Percentiles rank a stretch among this genome's conserved stretches.
phyloP scores from a whole-genome alignment of 2,888 invertebrate genomes.

The Lycocerus yunnanus region DNA sequence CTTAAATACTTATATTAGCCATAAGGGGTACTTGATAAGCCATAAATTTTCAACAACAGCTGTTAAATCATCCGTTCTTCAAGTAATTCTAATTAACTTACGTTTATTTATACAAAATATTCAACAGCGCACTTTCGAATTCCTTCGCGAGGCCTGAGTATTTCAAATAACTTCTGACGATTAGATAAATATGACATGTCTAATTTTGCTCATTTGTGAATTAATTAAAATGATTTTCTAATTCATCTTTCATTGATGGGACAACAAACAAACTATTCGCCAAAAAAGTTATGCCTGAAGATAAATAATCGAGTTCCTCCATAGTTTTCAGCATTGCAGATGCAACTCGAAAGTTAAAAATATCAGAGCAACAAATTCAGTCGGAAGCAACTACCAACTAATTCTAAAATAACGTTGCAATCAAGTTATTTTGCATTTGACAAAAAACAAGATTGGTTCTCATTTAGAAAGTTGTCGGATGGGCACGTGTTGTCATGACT shows the following conservation, averaged over 20 bases:
- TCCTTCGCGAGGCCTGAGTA: background rate
- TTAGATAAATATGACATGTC: background rate
- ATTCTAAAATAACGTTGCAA: background rate
- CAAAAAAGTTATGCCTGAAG: background rate
- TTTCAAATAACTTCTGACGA: background rate
- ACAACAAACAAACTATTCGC: background rate
- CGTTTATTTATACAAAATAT: background rate
- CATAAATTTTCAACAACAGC: slow-evolving; percentile 2
- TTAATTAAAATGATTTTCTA: background rate
- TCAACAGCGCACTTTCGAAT: background rate
- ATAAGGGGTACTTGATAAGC: background rate
- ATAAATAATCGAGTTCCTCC: background rate
- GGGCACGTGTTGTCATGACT: slow-evolving; percentile 44
- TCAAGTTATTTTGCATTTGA: slow-evolving; percentile 5
- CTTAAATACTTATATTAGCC: background rate
- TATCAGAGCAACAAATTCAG: background rate
- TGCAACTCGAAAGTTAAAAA: background rate
- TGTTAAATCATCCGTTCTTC: background rate
- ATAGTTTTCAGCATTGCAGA: background rate
- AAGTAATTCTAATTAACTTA: background rate
- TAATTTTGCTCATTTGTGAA: slow-evolving; percentile 1
- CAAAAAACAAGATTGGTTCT: slow-evolving; percentile 24
- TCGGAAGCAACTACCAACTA: background rate
- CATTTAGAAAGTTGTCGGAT: slow-evolving; percentile 36
- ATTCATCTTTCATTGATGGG: background rate